Percentiles rank a stretch among this genome's conserved stretches.
Evolutionary conservation across 2,113 vertebrate genomes (phyloP).

Genomic region (Pagrus major): DNA sequence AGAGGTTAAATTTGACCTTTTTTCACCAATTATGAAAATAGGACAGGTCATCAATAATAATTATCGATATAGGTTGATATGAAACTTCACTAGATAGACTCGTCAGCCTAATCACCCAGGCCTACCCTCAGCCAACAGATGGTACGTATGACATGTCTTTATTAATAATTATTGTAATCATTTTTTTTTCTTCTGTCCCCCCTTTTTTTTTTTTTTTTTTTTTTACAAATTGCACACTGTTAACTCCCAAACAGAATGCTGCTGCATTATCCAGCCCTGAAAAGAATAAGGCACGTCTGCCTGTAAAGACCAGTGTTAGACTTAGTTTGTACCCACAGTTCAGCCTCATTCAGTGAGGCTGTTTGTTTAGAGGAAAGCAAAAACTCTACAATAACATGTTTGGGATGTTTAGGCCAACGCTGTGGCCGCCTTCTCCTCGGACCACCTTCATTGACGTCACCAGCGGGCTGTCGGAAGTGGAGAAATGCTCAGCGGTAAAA

Average conservation of each 20-base stretch:
- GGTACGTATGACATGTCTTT: too few species aligned
- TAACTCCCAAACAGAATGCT: slow-evolving; percentile 33
- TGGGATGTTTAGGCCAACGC: slow-evolving; percentile 42
- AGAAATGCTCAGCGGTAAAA: slow-evolving; percentile 61
- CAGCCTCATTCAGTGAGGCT: neutral
- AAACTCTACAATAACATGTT: slow-evolving; percentile 57
- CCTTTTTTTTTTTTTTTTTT: too few species aligned
- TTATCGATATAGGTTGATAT: too few species aligned
- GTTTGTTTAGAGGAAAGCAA: slow-evolving; percentile 74
- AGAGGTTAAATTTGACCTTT: too few species aligned
- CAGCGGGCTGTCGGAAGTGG: slow-evolving; percentile 48
- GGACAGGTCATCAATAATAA: too few species aligned
- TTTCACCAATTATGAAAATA: too few species aligned
- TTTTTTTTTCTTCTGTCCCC: too few species aligned
- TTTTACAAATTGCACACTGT: too few species aligned
- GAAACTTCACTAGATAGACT: too few species aligned
- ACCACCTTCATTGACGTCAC: slow-evolving; percentile 68
- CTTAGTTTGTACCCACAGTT: slow-evolving; percentile 9
- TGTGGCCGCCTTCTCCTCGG: slow-evolving; percentile 18
- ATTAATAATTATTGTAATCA: too few species aligned
- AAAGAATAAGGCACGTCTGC: neutral
- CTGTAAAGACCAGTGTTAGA: slow-evolving; percentile 8
- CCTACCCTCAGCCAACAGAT: too few species aligned
- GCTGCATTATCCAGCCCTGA: slow-evolving; percentile 9
- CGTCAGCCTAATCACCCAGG: too few species aligned